Base-by-base conservation (phyloP, 2,888 invertebrate species). In the Apamea sordens region DNA sequence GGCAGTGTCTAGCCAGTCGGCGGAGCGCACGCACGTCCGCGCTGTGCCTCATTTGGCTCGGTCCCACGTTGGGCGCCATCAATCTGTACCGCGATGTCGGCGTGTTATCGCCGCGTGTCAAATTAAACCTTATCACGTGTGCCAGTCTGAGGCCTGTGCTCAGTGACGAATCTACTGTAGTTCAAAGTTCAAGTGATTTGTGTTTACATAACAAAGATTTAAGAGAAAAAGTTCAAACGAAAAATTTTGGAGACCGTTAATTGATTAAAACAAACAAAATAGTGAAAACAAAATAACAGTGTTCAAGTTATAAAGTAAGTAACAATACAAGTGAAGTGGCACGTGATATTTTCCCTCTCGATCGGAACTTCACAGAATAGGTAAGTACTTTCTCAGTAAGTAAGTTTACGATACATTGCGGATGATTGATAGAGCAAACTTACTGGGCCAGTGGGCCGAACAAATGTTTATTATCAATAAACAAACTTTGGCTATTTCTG, bases 21-120 rank as follows among this genome's bases (percentile, higher is more conserved):
- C 93, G 92, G 77, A 87, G 88, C 86, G 90, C 84, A 83, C 90
- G 92, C 88, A 91, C 91, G 91, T 90, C 85, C 79, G 86, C 86
- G 90, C 85, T 85, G 90, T 89, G 90, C 82, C 73, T 59, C 75
- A 56, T 59, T 65, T 81, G 79, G 84, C 80, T 83, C 89, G 88
- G 91, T 88, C 92, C 92, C 94, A 93, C 94, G 94, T 93, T 93
- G 94, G 94, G 95, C 95, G 95, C 94, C 95, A 95, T 89, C 88
- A 89, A 88, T 82, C 85, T 86, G 86, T 86, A 90, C 86, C 90
- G 91, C 92, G 91, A 91, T 90, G 86, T 87, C 84, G 84, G 84
- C 84, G 83, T 88, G 89, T 88, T 91, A 83, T 86, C 83, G 87
- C 83, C 84, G 80, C 85, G 83, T 84, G 85, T 76, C 77, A 73